Percentiles rank a stretch among this genome's conserved stretches.
These are phyloP conservation scores for Mus spretus DNA, from an alignment of 2,797 vertebrate genomes.

Conservation along the genomic window DNA sequence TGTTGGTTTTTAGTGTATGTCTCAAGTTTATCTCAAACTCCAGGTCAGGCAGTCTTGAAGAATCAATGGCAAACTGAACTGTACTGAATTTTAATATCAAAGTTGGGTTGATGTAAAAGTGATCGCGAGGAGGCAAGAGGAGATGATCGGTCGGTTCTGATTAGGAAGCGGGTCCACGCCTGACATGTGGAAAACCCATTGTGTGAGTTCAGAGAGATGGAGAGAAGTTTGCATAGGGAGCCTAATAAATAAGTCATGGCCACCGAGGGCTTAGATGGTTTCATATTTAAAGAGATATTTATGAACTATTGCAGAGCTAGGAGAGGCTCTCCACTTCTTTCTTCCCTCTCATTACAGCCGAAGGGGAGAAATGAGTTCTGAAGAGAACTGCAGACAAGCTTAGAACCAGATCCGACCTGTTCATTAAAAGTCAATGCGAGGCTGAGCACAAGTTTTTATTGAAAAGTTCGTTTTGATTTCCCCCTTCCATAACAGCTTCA, in stretches of 20 bases:
- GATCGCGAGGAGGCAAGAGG: not conserved
- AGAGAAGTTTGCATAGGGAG: slow-evolving; percentile 68
- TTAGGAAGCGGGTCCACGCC: not conserved
- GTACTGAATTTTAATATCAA: slow-evolving; percentile 16
- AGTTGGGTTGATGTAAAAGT: not conserved
- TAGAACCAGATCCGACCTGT: slow-evolving; percentile 54
- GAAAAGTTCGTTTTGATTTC: slow-evolving; percentile 75
- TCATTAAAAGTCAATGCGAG: slow-evolving; percentile 78
- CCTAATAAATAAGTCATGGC: slow-evolving; percentile 76
- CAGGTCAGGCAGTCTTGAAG: not conserved
- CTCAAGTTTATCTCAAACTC: not conserved
- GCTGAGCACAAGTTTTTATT: slow-evolving; percentile 70
- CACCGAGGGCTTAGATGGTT: slow-evolving; percentile 72
- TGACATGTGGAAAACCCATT: slow-evolving; percentile 32
- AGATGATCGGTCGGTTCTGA: not conserved
- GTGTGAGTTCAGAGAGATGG: slow-evolving; percentile 62
- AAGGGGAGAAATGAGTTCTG: slow-evolving; percentile 68
- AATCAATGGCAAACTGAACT: not conserved
- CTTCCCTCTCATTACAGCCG: slow-evolving; percentile 63
- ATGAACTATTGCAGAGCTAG: slow-evolving; percentile 69
- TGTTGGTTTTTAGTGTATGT: not conserved
- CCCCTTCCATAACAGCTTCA: slow-evolving; percentile 37
- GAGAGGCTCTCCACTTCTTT: slow-evolving; percentile 25
- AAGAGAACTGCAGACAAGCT: slow-evolving; percentile 66
- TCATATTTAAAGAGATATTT: slow-evolving; percentile 82